Base-by-base conservation (phyloP, 2,888 invertebrate species). In the Neoscelio sp. region DNA sequence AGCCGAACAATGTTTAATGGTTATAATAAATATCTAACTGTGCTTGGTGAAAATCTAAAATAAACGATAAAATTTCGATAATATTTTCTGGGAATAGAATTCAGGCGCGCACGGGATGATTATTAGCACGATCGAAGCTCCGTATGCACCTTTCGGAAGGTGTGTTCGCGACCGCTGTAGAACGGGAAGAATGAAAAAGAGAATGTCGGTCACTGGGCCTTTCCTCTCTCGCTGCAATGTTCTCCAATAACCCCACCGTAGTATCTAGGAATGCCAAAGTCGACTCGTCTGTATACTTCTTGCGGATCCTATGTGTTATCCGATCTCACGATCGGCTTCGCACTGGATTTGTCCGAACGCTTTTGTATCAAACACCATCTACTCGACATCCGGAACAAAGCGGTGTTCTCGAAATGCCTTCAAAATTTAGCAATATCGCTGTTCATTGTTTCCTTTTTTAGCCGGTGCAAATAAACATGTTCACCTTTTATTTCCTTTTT, bases 161-260 rank as follows among this genome's bases (percentile, higher is more conserved):
- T 56, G 73, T 56, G 73, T 62, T 83, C 82, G 80, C 82, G 81
- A 80, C 73, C 78, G 81, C 80, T 75, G 75, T 84, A 81, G 77
- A 82, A 82, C 84, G 83, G 83, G 82, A 85, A 86, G 85, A 83
- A 84, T 83, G 82, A 83, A 81, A 81, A 80, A 80, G 82, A 82
- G 85, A 87, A 87, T 87, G 84, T 87, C 87, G 87, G 87, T 87
- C 87, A 87, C 84, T 86, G 83, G 87, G 86, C 83, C 87, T 85
- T 82, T 82, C 80, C 78, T 82, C 77, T 77, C 79, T 75, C 79
- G 50, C 75, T 75, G 77, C 76, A 58, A 20, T 70, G 64, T 50
- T 77, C 82, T 77, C 70, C 74, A 67, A 52, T 48, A 15, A 23
- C 76, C 54, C 77, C 68, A 58, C 78, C 74, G 33, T 46, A 42